Evolutionary conservation across 2,888 invertebrate genomes (phyloP).

Genomic region (Gandaritis pyraliata): DNA sequence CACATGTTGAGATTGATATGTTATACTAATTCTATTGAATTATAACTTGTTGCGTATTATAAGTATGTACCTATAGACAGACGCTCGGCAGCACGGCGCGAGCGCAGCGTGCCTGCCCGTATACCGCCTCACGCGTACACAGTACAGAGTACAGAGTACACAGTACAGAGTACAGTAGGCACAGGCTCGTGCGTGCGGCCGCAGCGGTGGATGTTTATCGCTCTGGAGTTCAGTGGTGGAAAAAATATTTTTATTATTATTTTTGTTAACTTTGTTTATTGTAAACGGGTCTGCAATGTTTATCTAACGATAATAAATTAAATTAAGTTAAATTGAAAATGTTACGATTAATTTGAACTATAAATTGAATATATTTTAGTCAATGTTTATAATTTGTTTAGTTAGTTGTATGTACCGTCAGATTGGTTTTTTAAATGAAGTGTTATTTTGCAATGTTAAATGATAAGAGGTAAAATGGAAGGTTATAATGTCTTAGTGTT

Average conservation of each 20-base stretch:
- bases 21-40: slow-evolving; percentile 84
- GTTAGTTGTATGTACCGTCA: slow-evolving; percentile 74
- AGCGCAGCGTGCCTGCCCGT: slow-evolving; percentile 14
- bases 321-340: slow-evolving; percentile 74
- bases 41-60: slow-evolving; percentile 83
- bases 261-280: slow-evolving; percentile 81
- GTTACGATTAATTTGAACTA: slow-evolving; percentile 74
- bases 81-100: slow-evolving; percentile 32
- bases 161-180: slow-evolving; percentile 2
- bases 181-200: slow-evolving; percentile 51
- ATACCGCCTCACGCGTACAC: not conserved
- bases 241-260: slow-evolving; percentile 75
- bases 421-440: slow-evolving; percentile 73
- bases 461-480: slow-evolving; percentile 75
- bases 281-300: slow-evolving; percentile 81
- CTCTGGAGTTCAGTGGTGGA: slow-evolving; percentile 71
- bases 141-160: not conserved
- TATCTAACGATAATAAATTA: slow-evolving; percentile 73
- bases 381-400: slow-evolving; percentile 75
- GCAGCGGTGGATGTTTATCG: slow-evolving; percentile 63
- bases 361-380: slow-evolving; percentile 81
- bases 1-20: slow-evolving; percentile 84
- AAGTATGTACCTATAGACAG: slow-evolving; percentile 65
- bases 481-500: slow-evolving; percentile 81
- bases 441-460: slow-evolving; percentile 81